Evolutionary conservation across 2,113 vertebrate genomes (phyloP).

Genomic region (Poeciliopsis turrubarensis): DNA sequence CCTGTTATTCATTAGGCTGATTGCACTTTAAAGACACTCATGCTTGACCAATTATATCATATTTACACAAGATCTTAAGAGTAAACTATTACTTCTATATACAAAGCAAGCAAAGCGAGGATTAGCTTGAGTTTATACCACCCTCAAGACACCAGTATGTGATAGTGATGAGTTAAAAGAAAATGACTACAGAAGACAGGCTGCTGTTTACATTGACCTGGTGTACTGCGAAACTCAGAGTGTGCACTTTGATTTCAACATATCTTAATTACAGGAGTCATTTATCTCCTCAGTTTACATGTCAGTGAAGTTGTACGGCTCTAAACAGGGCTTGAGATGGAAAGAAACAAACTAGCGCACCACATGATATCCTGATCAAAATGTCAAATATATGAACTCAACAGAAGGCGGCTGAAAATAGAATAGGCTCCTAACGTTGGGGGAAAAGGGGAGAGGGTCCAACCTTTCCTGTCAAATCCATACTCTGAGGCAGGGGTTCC

Average conservation of each 20-base stretch:
- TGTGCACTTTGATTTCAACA: conserved; percentile 76
- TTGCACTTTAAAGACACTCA: conserved; percentile 74
- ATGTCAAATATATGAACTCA: conserved; percentile 59
- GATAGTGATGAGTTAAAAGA: conserved; percentile 4
- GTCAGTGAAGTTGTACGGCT: conserved; percentile 57
- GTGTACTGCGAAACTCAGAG: conserved; percentile 62
- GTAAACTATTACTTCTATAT: conserved; percentile 67
- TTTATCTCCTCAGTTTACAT: conserved; percentile 75
- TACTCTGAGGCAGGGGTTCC: no score
- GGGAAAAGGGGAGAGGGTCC: no score
- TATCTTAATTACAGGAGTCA: conserved; percentile 71
- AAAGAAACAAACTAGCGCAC: conserved; percentile 53
- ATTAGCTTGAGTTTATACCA: conserved; percentile 43
- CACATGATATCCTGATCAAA: conserved; percentile 52
- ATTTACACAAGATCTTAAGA: conserved; percentile 67
- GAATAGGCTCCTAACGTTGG: conserved; percentile 36
- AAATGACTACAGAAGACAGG: conserved; percentile 16
- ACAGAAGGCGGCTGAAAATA: conserved; percentile 32
- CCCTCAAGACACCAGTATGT: conserved; percentile 21
- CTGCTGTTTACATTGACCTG: conserved; percentile 64
- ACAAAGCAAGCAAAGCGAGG: conserved; percentile 53
- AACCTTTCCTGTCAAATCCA: conserved; percentile 31
- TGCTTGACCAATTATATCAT: conserved; percentile 70
- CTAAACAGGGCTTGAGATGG: conserved; percentile 59
- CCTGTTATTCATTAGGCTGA: conserved; percentile 77